Base-by-base conservation (phyloP, 2,113 vertebrate species). In the Callipepla californica region DNA sequence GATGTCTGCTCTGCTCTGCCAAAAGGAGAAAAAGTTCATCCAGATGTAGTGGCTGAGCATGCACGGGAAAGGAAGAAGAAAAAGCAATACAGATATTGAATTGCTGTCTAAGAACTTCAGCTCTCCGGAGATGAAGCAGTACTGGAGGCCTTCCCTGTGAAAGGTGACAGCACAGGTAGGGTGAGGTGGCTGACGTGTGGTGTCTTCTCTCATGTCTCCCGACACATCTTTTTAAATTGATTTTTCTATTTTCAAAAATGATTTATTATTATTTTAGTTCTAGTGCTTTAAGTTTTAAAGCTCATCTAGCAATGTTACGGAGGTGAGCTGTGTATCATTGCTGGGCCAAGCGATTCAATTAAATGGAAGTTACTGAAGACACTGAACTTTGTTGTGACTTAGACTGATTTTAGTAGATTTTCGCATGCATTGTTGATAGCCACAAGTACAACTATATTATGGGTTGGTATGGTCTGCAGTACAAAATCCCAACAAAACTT, bases 381-480 rank as follows among this genome's bases (percentile, higher is more conserved):
- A 66, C 87, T 75, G 96, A 93, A 67, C 96, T 89, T 75, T 91
- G 77, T 73, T 96, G 94, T 96, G 91, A 83, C 92, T 90, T 94
- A 85, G 90, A 44, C 47, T 90, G 93, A 93, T 92, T 95, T 96
- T 97, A 95, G 90, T 96, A 80, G 92, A 95, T 89, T 94, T 62
- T 96, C 92, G 91, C 88, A 61, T 7, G 20, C 89, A 91, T 96
- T 96, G 91, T 79, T 94, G 95, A 93, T 91, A 97, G 63, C 93
- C 91, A 91, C 53, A 86, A 77, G 93, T 89, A 89, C 77, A 79
- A 62, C 81, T 93, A 61, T 94, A 18, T 73, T 89, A 30, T 58
- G 78, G 48, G 75, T 91, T 96, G 82, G 96, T 14, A 18, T 92
- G 70, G 68, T 85, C 42, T 95, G n/a, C 77, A 50, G 28, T 92